Base-by-base conservation (phyloP, 2,113 vertebrate genomes). In the Neodontobutis hainanensis region DNA sequence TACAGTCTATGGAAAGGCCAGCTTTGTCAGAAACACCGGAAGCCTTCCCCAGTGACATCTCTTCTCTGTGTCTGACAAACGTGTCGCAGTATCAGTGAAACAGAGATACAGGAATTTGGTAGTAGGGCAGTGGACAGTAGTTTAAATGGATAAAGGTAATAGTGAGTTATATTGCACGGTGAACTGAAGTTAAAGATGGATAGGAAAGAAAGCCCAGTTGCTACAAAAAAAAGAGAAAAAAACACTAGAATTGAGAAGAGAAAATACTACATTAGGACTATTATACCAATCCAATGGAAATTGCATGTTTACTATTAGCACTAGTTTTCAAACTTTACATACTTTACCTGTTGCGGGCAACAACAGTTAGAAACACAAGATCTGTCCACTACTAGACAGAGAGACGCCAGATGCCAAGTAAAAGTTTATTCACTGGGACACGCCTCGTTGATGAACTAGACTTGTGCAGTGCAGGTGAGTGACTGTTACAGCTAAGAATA, bases 361-460 rank as follows among this genome's bases (percentile, higher is more conserved):
- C 70, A 35, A 53, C 40, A 48, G 65, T 58, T 44, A 11, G 10
- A 68, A 75, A 75, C 44, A 64, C 44, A 47, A 59, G 60, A 49
- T 48, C 3, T 46, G 56, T 55, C 36, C 45, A 48, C 36, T n/a
- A 34, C 40, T 42, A 78, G 73, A 65, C 19, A 5, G 35, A 42
- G 44, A 51, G 73, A 66, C 32, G 6, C 55, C 80, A 70, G 61
- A 38, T 56, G 52, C 36, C 68, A 68, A 73, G 52, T 65, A 46
- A 42, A 70, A 70, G 52, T 65, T 73, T 73, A 82, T 60, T 52
- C 5, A 9, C 52, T 42, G 73, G 71, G 52, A 73, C 12, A 67
- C 65, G 9, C 71, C 83, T 59, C 66, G 9, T 1, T 70, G 15
- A 60, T 66, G 55, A 36, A 14, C 49, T 19, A 61, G 35, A 44